Conservation (phyloP, 1,140 invertebrate genomes). For the Drosophila ogumai region DNA sequence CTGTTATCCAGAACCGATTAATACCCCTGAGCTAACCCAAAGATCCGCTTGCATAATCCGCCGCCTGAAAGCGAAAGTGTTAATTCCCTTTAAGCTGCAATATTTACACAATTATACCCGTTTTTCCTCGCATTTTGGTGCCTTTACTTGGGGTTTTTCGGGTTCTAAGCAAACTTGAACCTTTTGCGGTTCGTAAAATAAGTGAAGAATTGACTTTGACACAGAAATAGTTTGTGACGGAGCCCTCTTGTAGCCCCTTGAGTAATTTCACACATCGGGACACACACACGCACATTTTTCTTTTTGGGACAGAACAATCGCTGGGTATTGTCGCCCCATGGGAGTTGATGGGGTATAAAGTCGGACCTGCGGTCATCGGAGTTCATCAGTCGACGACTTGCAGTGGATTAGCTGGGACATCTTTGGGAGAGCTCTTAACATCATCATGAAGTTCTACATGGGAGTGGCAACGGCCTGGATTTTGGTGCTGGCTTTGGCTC, state of each 20-base stretch:
- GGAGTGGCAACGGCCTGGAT: slow-evolving; percentile 12
- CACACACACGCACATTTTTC: not conserved
- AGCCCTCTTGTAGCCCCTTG: slow-evolving; percentile 39
- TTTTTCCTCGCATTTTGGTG: not conserved
- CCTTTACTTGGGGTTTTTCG: not conserved
- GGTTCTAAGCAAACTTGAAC: slow-evolving; percentile 53
- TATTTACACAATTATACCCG: slow-evolving; percentile 17
- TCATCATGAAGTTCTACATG: slow-evolving; percentile 55
- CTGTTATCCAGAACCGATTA: slow-evolving; percentile 1
- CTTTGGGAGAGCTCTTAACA: not conserved
- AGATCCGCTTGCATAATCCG: slow-evolving; percentile 33
- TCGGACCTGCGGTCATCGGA: slow-evolving; percentile 43
- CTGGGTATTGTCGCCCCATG: slow-evolving; percentile 40
- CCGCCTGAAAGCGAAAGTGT: slow-evolving; percentile 62
- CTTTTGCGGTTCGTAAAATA: slow-evolving; percentile 11
- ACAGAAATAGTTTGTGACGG: slow-evolving; percentile 48
- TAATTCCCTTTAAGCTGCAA: slow-evolving; percentile 61
- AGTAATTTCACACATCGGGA: slow-evolving; percentile 66
- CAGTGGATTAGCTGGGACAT: slow-evolving; percentile 25
- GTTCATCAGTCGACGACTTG: slow-evolving; percentile 63
- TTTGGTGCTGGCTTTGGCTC: slow-evolving; percentile 14
- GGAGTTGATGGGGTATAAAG: slow-evolving; percentile 52
- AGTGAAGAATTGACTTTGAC: slow-evolving; percentile 68
- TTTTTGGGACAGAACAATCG: slow-evolving; percentile 58
- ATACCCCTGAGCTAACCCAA: not conserved